Evolutionary conservation across 2,797 vertebrate genomes (phyloP).

Genomic region (Characodon lateralis): DNA sequence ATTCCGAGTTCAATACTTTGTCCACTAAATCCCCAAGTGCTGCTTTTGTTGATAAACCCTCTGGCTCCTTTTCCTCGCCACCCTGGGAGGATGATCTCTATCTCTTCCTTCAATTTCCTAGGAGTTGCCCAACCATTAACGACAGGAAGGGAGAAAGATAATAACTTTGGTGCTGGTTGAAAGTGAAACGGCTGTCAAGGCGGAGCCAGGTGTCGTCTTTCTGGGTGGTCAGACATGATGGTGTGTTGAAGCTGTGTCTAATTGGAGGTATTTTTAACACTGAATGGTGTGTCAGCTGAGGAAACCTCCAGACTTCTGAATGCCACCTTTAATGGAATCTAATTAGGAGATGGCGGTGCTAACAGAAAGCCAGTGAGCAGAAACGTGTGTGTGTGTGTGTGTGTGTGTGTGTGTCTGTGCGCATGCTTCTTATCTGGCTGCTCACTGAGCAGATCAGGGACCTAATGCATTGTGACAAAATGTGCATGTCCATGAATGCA

Average conservation of each 20-base stretch:
- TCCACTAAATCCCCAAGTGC: constrained; percentile 54
- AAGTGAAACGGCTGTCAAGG: constrained; percentile 51
- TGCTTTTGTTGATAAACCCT: constrained; percentile 66
- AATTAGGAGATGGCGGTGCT: constrained; percentile 70
- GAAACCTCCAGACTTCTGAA: constrained; percentile 70
- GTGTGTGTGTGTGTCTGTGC: constrained; percentile 4
- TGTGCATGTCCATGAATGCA: constrained; percentile 24
- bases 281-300: constrained; percentile 49
- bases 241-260: constrained; percentile 61
- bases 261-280: constrained; percentile 76
- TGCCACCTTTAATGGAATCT: constrained; percentile 78
- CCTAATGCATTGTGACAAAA: constrained; percentile 61
- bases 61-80: constrained; percentile 32
- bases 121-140: constrained; percentile 66
- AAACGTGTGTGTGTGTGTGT: constrained; percentile 7
- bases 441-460: constrained; percentile 51
- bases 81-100: constrained; percentile 50
- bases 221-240: constrained; percentile 57
- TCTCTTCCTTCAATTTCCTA: constrained; percentile 67
- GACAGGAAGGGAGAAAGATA: constrained; percentile 8
- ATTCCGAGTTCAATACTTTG: constrained; percentile 46
- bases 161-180: constrained; percentile 16
- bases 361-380: constrained; percentile 60
- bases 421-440: constrained; percentile 34
- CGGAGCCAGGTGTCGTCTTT: constrained; percentile 56